Conservation (phyloP, 2,113 vertebrate species). For the Gallinago jamesoni region DNA sequence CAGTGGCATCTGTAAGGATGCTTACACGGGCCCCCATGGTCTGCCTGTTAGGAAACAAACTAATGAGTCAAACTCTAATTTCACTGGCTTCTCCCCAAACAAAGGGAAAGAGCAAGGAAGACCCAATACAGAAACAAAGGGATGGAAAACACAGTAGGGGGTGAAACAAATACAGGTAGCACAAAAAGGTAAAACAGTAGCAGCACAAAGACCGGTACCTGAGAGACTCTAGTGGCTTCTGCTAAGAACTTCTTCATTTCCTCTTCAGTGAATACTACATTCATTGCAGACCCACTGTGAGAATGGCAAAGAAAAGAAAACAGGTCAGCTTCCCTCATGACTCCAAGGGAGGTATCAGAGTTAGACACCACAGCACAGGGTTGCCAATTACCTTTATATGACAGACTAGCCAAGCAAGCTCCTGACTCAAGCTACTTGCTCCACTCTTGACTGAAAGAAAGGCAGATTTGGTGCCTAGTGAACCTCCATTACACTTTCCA, state of each 20-base stretch:
- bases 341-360: not conserved
- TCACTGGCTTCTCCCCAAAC: not conserved
- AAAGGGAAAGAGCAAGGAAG: not conserved
- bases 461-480: not conserved
- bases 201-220: slow-evolving; percentile 74
- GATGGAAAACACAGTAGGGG: not conserved
- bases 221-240: slow-evolving; percentile 92
- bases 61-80: not conserved
- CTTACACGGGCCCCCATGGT: not conserved
- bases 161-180: not conserved
- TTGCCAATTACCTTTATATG: not conserved
- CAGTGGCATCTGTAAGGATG: not conserved
- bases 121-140: not conserved
- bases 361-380: not conserved
- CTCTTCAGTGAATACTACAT: slow-evolving; percentile 87
- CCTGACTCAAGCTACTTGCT: not conserved
- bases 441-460: not conserved
- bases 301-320: not conserved
- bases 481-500: not conserved
- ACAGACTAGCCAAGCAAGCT: not conserved
- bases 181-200: not conserved
- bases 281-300: slow-evolving; percentile 94
- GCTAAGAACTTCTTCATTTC: slow-evolving; percentile 95
- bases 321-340: not conserved
- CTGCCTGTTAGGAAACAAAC: not conserved